phyloP scores from a whole-genome alignment of 2,888 invertebrate species.

The Tolmerus cingulatus region DNA sequence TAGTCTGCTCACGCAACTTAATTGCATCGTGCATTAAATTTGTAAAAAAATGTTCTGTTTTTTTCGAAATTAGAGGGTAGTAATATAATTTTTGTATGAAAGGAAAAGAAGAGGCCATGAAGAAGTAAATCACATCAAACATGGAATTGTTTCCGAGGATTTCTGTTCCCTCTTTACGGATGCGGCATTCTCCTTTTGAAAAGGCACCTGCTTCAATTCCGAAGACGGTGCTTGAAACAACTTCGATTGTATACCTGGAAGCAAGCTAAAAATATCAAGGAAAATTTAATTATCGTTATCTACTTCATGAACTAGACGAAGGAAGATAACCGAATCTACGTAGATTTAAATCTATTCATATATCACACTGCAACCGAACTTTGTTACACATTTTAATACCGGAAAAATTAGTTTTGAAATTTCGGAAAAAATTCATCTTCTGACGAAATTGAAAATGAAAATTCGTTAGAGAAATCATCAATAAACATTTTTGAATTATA shows the following conservation, averaged over 20 bases:
- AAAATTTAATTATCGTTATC: not conserved
- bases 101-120: not conserved
- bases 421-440: too few species aligned
- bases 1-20: constrained; percentile 52
- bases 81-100: constrained; percentile 52
- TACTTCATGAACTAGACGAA: not conserved
- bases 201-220: constrained; percentile 64
- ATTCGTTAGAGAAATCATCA: too few species aligned
- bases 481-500: too few species aligned
- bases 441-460: too few species aligned
- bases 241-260: constrained; percentile 62
- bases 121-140: not conserved
- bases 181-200: constrained; percentile 53
- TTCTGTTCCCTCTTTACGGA: constrained; percentile 55
- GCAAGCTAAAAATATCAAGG: constrained; percentile 52
- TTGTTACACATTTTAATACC: too few species aligned
- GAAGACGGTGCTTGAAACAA: constrained; percentile 63
- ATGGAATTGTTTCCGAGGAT: not conserved
- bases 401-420: too few species aligned
- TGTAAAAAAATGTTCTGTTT: constrained; percentile 67
- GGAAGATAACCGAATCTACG: too few species aligned
- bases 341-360: too few species aligned
- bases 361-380: too few species aligned
- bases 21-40: constrained; percentile 55
- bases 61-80: constrained; percentile 58